Evolutionary conservation across 2,888 invertebrate genomes (phyloP).

Genomic region (Stenodema calcarata): DNA sequence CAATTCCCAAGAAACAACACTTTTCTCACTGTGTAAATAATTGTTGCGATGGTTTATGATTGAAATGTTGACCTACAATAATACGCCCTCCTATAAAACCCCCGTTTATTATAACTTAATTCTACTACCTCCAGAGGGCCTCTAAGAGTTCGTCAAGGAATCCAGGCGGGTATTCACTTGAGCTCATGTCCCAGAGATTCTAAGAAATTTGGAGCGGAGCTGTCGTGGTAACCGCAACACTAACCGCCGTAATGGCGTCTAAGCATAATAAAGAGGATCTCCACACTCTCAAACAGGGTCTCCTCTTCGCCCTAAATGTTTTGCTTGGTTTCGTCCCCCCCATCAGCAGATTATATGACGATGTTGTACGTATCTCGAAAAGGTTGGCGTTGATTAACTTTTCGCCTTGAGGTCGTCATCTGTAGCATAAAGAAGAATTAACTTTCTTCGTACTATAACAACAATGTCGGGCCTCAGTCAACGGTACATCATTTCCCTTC

Average conservation of each 20-base stretch:
- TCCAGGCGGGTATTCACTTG: no score
- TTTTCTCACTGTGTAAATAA: no score
- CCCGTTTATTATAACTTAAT: no score
- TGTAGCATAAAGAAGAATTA: background rate
- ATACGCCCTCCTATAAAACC: no score
- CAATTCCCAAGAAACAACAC: no score
- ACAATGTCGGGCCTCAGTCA: background rate
- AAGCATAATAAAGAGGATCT: background rate
- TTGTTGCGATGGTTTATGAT: no score
- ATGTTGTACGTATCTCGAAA: background rate
- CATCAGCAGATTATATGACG: background rate
- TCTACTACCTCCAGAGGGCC: no score
- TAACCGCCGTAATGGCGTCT: background rate
- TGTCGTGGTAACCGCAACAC: background rate
- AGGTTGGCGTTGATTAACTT: background rate
- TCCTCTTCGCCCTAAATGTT: background rate
- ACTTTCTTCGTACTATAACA: background rate
- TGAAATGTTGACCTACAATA: no score
- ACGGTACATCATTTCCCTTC: background rate
- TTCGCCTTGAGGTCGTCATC: background rate
- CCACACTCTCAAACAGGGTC: background rate
- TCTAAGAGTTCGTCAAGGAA: no score
- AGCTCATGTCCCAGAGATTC: no score
- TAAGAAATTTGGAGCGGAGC: background rate
- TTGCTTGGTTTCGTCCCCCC: background rate